Conservation (phyloP, 2,888 invertebrate genomes). For the Brenthis daphne region DNA sequence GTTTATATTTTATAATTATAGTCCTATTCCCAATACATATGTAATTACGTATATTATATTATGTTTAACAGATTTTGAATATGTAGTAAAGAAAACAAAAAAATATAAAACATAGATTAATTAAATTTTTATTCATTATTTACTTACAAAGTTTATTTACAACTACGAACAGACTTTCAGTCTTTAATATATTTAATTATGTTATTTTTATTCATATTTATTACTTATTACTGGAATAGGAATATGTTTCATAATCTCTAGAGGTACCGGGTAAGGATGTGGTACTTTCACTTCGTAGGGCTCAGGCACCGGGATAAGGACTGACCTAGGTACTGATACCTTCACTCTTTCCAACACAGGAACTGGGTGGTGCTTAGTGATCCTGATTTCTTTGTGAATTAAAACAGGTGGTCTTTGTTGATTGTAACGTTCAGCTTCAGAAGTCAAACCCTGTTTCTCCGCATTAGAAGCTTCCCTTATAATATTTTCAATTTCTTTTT, state of each 20-base stretch:
- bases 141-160: slow-evolving; percentile 6
- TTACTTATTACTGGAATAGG: slow-evolving; percentile 48
- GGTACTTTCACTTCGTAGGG: slow-evolving; percentile 50
- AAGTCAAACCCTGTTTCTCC: slow-evolving; percentile 41
- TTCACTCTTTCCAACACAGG: slow-evolving; percentile 47
- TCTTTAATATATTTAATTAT: neutral
- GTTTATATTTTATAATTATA: too few relatives aligned
- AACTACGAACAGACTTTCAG: slow-evolving; percentile 19
- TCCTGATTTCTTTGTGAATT: slow-evolving; percentile 49
- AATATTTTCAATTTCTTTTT: slow-evolving; percentile 48
- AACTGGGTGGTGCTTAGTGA: slow-evolving; percentile 47
- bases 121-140: neutral
- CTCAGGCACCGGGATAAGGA: slow-evolving; percentile 55
- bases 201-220: slow-evolving; percentile 1
- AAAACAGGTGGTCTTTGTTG: slow-evolving; percentile 46
- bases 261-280: slow-evolving; percentile 51
- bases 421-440: slow-evolving; percentile 52
- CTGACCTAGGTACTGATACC: slow-evolving; percentile 47
- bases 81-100: too few relatives aligned
- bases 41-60: too few relatives aligned
- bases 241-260: slow-evolving; percentile 49
- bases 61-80: too few relatives aligned
- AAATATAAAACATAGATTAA: slow-evolving; percentile 3
- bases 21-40: too few relatives aligned
- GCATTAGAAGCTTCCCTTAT: slow-evolving; percentile 10